Percentiles rank a stretch among this genome's conserved stretches.
Conservation (phyloP, 37 sponge, comb jelly and placozoan genomes). For the Spongilla lacustris region DNA sequence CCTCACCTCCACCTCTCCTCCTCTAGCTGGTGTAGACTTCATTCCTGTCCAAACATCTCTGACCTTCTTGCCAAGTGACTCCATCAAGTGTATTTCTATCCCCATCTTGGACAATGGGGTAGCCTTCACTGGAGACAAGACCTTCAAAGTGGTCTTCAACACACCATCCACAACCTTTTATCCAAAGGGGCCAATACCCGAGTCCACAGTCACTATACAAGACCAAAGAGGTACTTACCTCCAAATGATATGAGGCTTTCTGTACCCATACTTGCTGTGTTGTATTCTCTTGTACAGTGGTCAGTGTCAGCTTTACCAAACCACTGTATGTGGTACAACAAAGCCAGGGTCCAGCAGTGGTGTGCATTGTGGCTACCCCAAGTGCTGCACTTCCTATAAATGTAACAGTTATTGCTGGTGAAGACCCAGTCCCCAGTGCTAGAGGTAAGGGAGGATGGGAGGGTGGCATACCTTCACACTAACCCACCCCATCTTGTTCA, state of each 20-base stretch:
- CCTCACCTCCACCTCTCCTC: background rate
- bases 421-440: background rate
- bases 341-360: background rate
- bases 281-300: background rate
- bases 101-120: conserved; percentile 5
- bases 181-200: background rate
- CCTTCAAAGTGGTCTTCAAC: background rate
- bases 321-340: background rate
- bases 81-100: background rate
- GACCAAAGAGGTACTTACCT: background rate
- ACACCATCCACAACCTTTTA: background rate
- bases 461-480: background rate
- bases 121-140: background rate
- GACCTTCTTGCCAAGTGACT: background rate
- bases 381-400: background rate
- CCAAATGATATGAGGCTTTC: background rate
- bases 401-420: background rate
- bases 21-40: background rate
- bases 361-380: background rate
- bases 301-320: background rate
- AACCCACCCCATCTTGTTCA: background rate
- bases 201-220: background rate
- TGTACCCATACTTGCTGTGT: background rate
- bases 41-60: background rate
- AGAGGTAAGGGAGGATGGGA: background rate